Percentiles rank a stretch among this genome's conserved stretches.
Evolutionary conservation across 2,797 vertebrate species (phyloP).

Genomic region (Lindbergichthys nudifrons): DNA sequence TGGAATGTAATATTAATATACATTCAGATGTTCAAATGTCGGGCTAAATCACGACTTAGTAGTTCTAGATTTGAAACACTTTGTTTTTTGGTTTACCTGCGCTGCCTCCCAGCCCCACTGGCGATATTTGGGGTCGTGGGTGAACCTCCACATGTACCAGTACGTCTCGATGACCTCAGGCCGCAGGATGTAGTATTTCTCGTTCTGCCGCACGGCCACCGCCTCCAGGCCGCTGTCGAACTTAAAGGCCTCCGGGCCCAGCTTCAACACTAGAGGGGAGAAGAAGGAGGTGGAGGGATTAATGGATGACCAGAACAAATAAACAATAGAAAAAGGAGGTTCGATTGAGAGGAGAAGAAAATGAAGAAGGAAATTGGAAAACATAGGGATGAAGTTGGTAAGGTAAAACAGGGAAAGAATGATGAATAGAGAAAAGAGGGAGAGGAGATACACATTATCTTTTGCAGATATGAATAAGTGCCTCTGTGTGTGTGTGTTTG

Average conservation of each 20-base stretch:
- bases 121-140: slow-evolving; percentile 96
- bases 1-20: neutral
- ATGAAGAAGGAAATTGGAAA: neutral
- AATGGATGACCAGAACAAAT: neutral
- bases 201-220: slow-evolving; percentile 95
- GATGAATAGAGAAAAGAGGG: slow-evolving; percentile 7
- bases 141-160: slow-evolving; percentile 99
- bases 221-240: slow-evolving; percentile 97
- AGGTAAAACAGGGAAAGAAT: neutral
- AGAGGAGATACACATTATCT: slow-evolving; percentile 6
- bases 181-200: slow-evolving; percentile 98
- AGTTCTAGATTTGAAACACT: no score
- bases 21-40: neutral
- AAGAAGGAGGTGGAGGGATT: neutral
- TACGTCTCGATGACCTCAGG: slow-evolving; percentile 99
- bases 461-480: slow-evolving; percentile 16
- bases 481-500: neutral
- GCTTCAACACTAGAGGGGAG: slow-evolving; percentile 89
- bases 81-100: slow-evolving; percentile 82
- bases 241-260: slow-evolving; percentile 97
- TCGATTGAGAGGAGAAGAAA: neutral
- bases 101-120: slow-evolving; percentile 99
- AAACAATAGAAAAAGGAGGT: neutral
- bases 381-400: neutral
- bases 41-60: no score